A percentile compares a stretch with the other conserved stretches of the same genome.
Conservation (phyloP, 2,797 vertebrate genomes). For the Lateolabrax maculatus region DNA sequence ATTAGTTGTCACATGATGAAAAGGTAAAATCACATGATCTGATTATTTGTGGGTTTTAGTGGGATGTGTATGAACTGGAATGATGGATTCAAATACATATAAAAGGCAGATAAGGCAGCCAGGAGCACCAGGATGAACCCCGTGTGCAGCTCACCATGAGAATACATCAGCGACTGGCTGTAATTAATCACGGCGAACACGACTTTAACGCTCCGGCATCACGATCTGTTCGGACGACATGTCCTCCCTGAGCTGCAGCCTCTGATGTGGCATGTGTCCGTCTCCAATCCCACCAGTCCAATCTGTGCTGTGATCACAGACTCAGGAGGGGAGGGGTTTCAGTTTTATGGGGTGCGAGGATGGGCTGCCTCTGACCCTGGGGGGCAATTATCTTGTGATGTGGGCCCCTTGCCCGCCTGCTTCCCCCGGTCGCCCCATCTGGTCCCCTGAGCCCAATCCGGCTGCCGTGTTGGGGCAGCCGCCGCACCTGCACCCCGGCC, state of each 20-base stretch:
- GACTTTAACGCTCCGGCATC: not conserved
- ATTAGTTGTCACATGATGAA: no score
- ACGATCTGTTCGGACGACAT: not conserved
- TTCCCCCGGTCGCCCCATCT: conserved; percentile 45
- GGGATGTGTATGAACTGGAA: no score
- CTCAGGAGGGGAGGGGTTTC: not conserved
- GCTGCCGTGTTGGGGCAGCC: conserved; percentile 54
- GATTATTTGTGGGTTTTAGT: no score
- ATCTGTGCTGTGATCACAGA: conserved; percentile 53
- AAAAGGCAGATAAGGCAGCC: no score
- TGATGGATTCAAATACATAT: no score
- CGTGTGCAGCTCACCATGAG: no score
- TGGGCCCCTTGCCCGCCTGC: conserved; percentile 43
- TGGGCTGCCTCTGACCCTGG: conserved; percentile 67
- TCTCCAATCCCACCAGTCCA: conserved; percentile 33
- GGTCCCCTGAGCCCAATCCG: conserved; percentile 84
- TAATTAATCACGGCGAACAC: not conserved
- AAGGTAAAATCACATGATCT: no score
- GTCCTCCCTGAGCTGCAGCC: not conserved
- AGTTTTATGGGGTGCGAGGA: conserved; percentile 45
- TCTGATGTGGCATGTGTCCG: conserved; percentile 25
- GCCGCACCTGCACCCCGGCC: conserved; percentile 83
- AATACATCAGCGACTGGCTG: no score
- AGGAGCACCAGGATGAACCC: no score
- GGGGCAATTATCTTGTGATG: conserved; percentile 78